Percentiles rank a stretch among this genome's conserved stretches.
These are phyloP conservation scores for Spheniscus humboldti DNA, from an alignment of 2,797 vertebrate species.

Conservation along the genomic window DNA sequence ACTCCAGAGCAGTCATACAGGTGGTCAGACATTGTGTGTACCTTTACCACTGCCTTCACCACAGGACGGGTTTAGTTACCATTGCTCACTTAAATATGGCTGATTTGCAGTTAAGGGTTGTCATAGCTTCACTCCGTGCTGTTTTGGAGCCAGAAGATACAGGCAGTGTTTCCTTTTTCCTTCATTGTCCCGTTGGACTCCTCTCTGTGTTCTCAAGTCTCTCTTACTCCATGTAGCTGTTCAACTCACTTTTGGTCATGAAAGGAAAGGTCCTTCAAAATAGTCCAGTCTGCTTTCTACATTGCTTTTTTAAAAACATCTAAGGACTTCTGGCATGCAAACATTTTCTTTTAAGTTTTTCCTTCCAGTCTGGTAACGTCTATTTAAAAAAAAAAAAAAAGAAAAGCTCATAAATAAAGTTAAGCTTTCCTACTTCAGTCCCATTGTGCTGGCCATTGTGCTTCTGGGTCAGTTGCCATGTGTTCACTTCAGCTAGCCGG, in stretches of 20 bases:
- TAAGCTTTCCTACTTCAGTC: neutral
- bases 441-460: neutral
- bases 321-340: neutral
- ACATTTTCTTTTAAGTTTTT: neutral
- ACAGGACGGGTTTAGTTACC: neutral
- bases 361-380: neutral
- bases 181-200: neutral
- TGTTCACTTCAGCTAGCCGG: neutral
- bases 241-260: neutral
- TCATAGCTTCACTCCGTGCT: neutral
- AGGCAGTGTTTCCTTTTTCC: neutral
- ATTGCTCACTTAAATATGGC: neutral
- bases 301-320: neutral
- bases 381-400: neutral
- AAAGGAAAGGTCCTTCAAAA: slow-evolving; percentile 10
- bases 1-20: slow-evolving; percentile 4
- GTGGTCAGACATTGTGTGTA: neutral
- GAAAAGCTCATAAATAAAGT: neutral
- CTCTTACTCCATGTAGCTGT: neutral
- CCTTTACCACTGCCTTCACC: slow-evolving; percentile 21
- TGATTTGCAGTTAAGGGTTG: neutral
- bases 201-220: neutral
- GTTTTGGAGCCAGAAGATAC: neutral
- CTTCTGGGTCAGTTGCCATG: neutral
- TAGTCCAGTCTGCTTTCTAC: neutral